Percentiles rank a stretch among this genome's conserved stretches.
These are phyloP conservation scores for Drosophila fungiperda DNA, from an alignment of 2,888 invertebrate species.

Conservation along the genomic window DNA sequence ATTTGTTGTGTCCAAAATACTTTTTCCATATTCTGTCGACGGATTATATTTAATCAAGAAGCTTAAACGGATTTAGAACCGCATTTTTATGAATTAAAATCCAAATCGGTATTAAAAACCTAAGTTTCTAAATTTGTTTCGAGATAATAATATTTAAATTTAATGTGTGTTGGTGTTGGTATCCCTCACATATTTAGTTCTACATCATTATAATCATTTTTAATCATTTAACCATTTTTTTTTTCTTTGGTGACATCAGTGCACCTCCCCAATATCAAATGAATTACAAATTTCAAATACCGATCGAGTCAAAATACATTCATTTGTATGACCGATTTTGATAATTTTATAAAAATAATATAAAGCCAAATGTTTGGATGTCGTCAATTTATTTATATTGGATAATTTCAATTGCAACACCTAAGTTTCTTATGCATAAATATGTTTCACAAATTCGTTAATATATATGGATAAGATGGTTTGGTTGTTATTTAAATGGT, in stretches of 20 bases:
- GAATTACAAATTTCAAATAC: not conserved
- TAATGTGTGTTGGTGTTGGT: not conserved
- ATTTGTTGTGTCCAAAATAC: too few species aligned
- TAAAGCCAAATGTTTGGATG: not conserved
- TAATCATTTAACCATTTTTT: too few species aligned
- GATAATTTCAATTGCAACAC: not conserved
- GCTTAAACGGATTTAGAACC: not conserved
- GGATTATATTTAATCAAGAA: not conserved
- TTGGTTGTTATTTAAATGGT: conserved; percentile 7
- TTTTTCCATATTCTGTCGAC: not conserved
- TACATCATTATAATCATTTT: not conserved
- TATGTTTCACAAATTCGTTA: not conserved
- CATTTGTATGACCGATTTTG: not conserved
- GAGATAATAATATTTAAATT: not conserved
- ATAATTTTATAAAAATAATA: not conserved
- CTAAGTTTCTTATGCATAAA: not conserved
- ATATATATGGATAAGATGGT: not conserved
- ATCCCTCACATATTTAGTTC: not conserved
- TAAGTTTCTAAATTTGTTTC: not conserved
- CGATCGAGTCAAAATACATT: not conserved
- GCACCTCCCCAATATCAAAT: not conserved
- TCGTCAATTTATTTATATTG: conserved; percentile 26
- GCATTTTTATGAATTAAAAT: not conserved
- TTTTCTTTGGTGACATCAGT: not conserved
- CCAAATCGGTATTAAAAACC: not conserved